phyloP scores from a whole-genome alignment of 2,888 invertebrate genomes.

The Pasiphila rectangulata region DNA sequence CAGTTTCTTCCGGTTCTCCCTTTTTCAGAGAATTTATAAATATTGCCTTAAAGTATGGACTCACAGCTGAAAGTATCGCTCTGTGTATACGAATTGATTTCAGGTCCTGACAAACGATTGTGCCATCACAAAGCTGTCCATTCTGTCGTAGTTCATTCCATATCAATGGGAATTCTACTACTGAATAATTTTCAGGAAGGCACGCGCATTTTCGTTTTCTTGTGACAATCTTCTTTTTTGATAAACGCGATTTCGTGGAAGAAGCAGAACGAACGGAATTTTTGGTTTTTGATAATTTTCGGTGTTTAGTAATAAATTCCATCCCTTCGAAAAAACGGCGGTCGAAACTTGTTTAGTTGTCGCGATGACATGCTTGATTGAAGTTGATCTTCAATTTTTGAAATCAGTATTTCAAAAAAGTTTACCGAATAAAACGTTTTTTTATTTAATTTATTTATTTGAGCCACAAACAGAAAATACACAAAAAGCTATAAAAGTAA shows the following conservation, averaged over 20 bases:
- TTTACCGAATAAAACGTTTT: too few relatives aligned
- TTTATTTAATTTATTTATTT: too few relatives aligned
- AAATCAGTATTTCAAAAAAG: conserved; percentile 17
- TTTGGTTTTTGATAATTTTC: conserved; percentile 79
- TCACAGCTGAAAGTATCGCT: conserved; percentile 85
- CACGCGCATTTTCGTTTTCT: conserved; percentile 82
- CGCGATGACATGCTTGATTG: conserved; percentile 61
- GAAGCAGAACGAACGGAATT: conserved; percentile 74
- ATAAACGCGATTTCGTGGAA: conserved; percentile 67
- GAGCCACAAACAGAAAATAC: too few relatives aligned
- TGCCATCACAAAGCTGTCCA: conserved; percentile 86
- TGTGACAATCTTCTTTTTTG: conserved; percentile 68
- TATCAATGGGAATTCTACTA: conserved; percentile 83
- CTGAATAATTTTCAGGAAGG: conserved; percentile 80
- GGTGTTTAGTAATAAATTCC: conserved; percentile 80
- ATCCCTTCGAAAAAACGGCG: conserved; percentile 79
- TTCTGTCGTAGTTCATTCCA: conserved; percentile 85
- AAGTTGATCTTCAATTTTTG: conserved; percentile 56
- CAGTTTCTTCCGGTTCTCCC: conserved; percentile 81
- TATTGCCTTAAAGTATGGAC: conserved; percentile 87
- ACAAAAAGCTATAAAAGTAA: too few relatives aligned
- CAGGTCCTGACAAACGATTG: conserved; percentile 83
- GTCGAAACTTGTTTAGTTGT: conserved; percentile 77
- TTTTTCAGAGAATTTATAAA: conserved; percentile 85
- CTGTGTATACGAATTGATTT: conserved; percentile 84